Evolutionary conservation across 2,797 vertebrate genomes (phyloP).

Genomic region (Gallirallus australis): DNA sequence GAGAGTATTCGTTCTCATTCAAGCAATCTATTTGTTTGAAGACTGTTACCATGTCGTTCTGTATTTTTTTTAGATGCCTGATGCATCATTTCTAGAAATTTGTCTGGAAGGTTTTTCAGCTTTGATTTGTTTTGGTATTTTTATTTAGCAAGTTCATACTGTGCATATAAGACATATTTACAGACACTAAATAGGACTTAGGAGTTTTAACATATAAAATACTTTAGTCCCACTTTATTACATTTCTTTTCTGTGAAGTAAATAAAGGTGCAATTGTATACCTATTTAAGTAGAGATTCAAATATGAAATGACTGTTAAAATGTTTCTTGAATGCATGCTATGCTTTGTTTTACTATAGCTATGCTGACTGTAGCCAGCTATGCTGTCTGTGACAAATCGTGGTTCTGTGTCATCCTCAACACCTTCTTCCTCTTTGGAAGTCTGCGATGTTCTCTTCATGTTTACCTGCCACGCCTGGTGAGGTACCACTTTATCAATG

Average conservation of each 20-base stretch:
- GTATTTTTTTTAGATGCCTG: neutral
- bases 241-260: neutral
- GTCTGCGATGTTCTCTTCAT: neutral
- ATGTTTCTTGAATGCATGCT: neutral
- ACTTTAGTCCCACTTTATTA: neutral
- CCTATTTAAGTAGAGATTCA: neutral
- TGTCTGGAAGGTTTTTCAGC: neutral
- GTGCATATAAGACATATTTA: neutral
- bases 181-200: too few relatives aligned
- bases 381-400: neutral
- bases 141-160: neutral
- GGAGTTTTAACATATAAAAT: neutral
- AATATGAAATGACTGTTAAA: neutral
- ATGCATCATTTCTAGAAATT: neutral
- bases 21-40: neutral
- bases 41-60: neutral
- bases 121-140: too few relatives aligned
- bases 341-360: neutral
- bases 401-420: neutral
- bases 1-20: neutral
- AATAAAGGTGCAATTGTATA: neutral
- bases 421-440: neutral
- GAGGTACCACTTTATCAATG: neutral
- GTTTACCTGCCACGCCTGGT: neutral
- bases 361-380: neutral